Evolutionary conservation across 2,888 invertebrate species (phyloP), one percentile per base, ranked within the genome.

Genomic region (Fragum fragum): DNA sequence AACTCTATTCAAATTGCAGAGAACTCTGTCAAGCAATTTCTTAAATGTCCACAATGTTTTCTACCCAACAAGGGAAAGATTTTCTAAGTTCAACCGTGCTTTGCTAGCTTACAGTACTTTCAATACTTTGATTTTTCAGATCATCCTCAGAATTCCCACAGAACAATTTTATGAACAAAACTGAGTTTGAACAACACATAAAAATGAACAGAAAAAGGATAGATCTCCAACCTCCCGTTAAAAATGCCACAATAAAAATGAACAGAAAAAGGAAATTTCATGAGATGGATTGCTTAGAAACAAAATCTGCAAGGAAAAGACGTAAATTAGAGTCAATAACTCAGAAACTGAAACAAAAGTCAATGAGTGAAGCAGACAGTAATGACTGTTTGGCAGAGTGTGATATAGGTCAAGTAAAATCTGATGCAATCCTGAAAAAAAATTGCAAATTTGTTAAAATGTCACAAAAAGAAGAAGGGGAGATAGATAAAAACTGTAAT

Each of bases 311-410:
- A 0, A 63, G 63, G 36, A 63, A 63, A 36, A 63, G 32, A 32
- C 29, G 63, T 18, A 63, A 63, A 63, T 9, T 63, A n/a, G 63
- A 63, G n/a, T 63, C 63, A 36, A 63, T 63, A 14, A 21, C 63
- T 6, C 28, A 32, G n/a, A 32, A 32, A 36, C 36, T 63, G 32
- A 63, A 63, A 21, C 28, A n/a, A n/a, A 63, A 63, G 9, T 63
- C 63, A n/a, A 9, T 18, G 21, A 3, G 21, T n/a, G 28, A 18
- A 3, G 6, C 28, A 7, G 36, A 36, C 7, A 28, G 26, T 2
- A 26, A 26, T 59, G 21, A 6, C n/a, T n/a, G n/a, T n/a, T n/a
- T n/a, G 9, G 26, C 23, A 26, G 18, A 21, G 26, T 7, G 18
- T 32, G 63, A 23, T 5, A 18, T 63, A 32, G 28, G 32, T 28